These are phyloP conservation scores for Leptopilina boulardi DNA, from an alignment of 1,140 invertebrate genomes.

Conservation along the genomic window DNA sequence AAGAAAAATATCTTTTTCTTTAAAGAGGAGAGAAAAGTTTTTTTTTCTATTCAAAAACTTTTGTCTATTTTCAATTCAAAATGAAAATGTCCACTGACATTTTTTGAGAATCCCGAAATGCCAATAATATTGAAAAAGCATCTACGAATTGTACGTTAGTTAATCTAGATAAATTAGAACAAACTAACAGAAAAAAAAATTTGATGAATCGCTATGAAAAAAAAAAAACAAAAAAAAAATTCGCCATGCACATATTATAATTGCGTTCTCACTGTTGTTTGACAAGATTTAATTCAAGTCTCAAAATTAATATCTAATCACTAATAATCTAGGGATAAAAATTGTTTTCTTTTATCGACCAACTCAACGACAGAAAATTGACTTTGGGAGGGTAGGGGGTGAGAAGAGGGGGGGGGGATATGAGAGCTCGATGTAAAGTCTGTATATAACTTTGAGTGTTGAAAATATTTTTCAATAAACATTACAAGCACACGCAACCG, in stretches of 20 bases:
- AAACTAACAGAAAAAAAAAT: neutral
- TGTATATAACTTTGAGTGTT: conserved; percentile 1
- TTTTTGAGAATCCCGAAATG: neutral
- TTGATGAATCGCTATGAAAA: neutral
- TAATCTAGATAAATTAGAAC: conserved; percentile 11
- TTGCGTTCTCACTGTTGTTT: neutral
- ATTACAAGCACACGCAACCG: conserved; percentile 15
- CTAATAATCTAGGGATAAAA: neutral
- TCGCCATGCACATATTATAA: conserved; percentile 18
- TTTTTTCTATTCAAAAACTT: neutral
- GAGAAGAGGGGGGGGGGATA: neutral
- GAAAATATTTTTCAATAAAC: conserved; percentile 16
- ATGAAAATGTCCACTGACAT: neutral
- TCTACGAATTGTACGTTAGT: neutral
- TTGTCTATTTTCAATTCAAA: conserved; percentile 19
- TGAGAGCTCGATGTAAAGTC: conserved; percentile 25
- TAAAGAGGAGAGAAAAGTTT: too few relatives aligned
- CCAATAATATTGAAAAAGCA: neutral
- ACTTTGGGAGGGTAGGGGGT: too few relatives aligned
- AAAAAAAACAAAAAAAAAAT: neutral
- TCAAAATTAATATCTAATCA: conserved; percentile 7
- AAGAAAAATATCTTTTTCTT: too few relatives aligned
- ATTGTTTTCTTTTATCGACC: neutral
- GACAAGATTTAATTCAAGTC: conserved; percentile 12
- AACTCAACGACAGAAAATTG: conserved; percentile 6